Evolutionary conservation across 2,888 invertebrate genomes (phyloP), one percentile per base, ranked within the genome.

Genomic region (Phyllotreta cruciferae): DNA sequence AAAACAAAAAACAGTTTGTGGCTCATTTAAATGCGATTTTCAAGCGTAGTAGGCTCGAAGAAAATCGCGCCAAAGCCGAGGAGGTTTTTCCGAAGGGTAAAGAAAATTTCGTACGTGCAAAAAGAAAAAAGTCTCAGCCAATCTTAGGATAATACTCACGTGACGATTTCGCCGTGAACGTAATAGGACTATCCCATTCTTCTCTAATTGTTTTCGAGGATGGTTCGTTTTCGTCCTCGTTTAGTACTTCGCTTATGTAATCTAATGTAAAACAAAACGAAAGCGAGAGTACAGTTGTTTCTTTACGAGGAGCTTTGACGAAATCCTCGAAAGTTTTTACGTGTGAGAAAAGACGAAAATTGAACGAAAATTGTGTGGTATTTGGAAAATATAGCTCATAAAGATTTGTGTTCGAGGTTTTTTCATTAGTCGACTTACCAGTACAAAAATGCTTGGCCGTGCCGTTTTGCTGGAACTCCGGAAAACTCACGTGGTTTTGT

Each of bases 391-490:
- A 47, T 34, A 50, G 9, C 9, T 1, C 6, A 38, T 7, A 5
- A 41, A 9, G 10, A 7, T 47, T 9, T n/a, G 41, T 10, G 10
- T 10, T 10, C 8, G 14, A 4, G 14, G 1, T 47, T 13, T 14
- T 11, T 13, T 13, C 6, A 47, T 7, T 13, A 11, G 37, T 42
- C 34, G 35, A 73, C 76, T 78, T 88, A 93, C 93, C 93, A 86
- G 92, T 90, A 81, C 92, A 89, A 84, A 93, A 90, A 82, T 91
- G 91, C 85, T 93, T 93, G 65, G 91, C 91, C 77, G 91, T 89
- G 80, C 93, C 93, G 77, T 93, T 93, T 83, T 93, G 92, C 83
- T 92, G 92, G 82, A 93, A 92, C 84, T 93, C 93, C 53, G 92
- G 92, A 84, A 93, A 93, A 81, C 92, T 92, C 73, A 93, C 93